Evolutionary conservation across 2,797 vertebrate species (phyloP), one percentile per base, ranked within the genome.

Genomic region (Enteromius unitaeniatus): DNA sequence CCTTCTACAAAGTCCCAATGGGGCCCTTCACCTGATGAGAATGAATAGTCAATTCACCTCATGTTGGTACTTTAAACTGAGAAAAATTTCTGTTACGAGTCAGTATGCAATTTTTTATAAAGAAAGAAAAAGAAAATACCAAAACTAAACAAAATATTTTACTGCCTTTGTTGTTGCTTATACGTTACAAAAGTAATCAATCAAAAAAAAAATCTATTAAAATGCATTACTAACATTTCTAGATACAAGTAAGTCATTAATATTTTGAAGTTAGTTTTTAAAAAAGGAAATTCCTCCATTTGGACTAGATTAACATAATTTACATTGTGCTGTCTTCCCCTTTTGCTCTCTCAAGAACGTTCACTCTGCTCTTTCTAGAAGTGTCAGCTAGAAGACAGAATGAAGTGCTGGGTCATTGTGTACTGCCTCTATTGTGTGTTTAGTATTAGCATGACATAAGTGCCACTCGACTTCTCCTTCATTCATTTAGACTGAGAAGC

Each of bases 371-470:
- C 90, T 96, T 96, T 96, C 96, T 94, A 95, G 95, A 96, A 90
- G 95, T 97, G 97, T 98, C 97, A 97, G 83, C 64, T 96, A 94
- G 95, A 74, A 84, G 82, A 83, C 78, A 81, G 97, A 98, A 99
- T 98, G 97, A 98, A 98, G 97, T 97, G 97, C 95, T 96, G 92
- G 94, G 90, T 94, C 94, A 98, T 98, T 99, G 98, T 99, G 95
- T 94, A 91, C 91, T 93, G 92, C 93, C 94, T 97, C 97, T 96
- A 97, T 98, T 99, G 97, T 99, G 97, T 97, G 97, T 96, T 97
- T 97, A 97, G 95, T 96, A 99, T 99, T 98, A 97, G 96, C 98
- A 99, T 99, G 92, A 99, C 97, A 99, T 97, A 99, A 97, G 96
- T 96, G 96, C 97, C 97, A 98, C 98, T 99, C 97, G 96, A 98